phyloP scores from a whole-genome alignment of 2,888 invertebrate species.

The Tubiluchus corallicola region DNA sequence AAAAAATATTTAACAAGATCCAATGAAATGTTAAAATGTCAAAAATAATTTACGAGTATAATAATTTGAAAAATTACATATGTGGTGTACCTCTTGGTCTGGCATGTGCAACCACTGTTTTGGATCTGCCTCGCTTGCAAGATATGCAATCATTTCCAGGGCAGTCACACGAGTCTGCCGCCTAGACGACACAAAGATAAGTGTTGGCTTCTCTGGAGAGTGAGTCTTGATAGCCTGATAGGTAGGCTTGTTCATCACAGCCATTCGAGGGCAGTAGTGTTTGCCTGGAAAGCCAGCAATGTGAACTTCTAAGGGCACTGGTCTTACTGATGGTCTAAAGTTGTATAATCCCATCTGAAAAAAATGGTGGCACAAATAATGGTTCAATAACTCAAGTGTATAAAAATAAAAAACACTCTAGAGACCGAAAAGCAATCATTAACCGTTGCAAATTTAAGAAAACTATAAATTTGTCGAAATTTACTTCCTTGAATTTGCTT shows the following conservation, averaged over 20 bases:
- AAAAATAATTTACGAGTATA: too few relatives aligned
- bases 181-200: slow-evolving; percentile 89
- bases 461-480: slow-evolving; percentile 5
- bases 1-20: too few relatives aligned
- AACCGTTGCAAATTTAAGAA: slow-evolving; percentile 5
- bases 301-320: slow-evolving; percentile 84
- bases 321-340: slow-evolving; percentile 90
- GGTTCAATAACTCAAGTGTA: neutral
- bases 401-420: slow-evolving; percentile 11
- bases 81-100: slow-evolving; percentile 53
- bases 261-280: slow-evolving; percentile 98
- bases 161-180: slow-evolving; percentile 92
- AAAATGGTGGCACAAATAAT: slow-evolving; percentile 4
- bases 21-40: too few relatives aligned
- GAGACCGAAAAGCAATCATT: neutral
- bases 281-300: slow-evolving; percentile 90
- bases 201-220: slow-evolving; percentile 70
- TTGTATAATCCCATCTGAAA: slow-evolving; percentile 72
- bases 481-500: slow-evolving; percentile 17
- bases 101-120: slow-evolving; percentile 83
- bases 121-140: slow-evolving; percentile 75
- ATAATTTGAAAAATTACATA: too few relatives aligned
- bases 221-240: slow-evolving; percentile 86
- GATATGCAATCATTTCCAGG: slow-evolving; percentile 67
- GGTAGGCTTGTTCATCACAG: slow-evolving; percentile 95